Base-by-base conservation (phyloP, 2,888 invertebrate species). In the Agrotis ipsilon region DNA sequence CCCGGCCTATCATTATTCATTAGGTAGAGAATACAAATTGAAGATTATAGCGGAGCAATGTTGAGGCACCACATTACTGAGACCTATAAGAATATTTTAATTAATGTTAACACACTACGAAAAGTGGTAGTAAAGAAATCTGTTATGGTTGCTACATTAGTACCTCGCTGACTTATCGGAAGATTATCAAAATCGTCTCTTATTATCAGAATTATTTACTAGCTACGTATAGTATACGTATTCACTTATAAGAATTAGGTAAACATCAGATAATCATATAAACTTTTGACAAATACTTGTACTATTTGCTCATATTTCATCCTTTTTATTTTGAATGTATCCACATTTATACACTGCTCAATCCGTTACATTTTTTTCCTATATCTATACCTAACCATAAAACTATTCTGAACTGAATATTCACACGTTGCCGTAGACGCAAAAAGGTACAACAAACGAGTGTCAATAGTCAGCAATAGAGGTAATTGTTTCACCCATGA, bases 401-500 rank as follows among this genome's bases (percentile, higher is more conserved):
- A 11, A 32, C 2, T 4, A 45, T 57, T 57, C 0, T 55, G 18
- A 45, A 13, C 11, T 7, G 7, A 55, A 14, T 32, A n/a, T 39
- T 0, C 5, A 61, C 18, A 55, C n/a, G 21, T 32, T 7, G 18
- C 46, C 52, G 52, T 16, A 46, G 1, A 19, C 13, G 5, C 5
- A 16, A 51, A 60, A 60, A 57, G 21, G 16, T 51, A 45, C 39
- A 48, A 65, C 61, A 62, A 70, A 51, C 52, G 43, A 54, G 14
- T 55, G 49, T 49, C 61, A 67, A 67, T 63, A 69, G 49, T 52
- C n/a, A 46, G 48, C 58, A 51, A 68, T 61, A 71, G 58, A 78
- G 84, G 85, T 89, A 90, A 92, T 92, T 92, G 88, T 91, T 90
- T 90, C 85, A 87, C 85, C 81, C 85, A 84, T 85, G 86, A 87